Conservation (phyloP, 2,113 vertebrate species). For the Patagioenas fasciata region DNA sequence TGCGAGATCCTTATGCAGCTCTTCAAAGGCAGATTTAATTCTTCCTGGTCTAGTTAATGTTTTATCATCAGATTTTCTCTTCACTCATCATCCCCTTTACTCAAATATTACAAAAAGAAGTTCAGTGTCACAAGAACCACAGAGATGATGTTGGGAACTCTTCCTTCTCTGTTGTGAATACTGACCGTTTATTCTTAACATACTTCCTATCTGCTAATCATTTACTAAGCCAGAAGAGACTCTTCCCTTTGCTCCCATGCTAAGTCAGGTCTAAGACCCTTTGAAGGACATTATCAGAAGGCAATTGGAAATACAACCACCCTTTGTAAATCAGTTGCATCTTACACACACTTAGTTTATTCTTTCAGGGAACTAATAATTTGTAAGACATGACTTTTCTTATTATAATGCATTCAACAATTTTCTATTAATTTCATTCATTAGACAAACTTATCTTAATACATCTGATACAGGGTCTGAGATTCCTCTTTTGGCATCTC, state of each 20-base stretch:
- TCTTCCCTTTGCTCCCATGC: not conserved
- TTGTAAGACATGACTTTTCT: not conserved
- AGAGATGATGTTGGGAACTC: not conserved
- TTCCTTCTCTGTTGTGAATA: not conserved
- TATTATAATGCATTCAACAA: not conserved
- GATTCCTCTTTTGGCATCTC: not conserved
- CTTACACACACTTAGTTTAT: not conserved
- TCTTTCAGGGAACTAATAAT: not conserved
- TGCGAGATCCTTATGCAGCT: not conserved
- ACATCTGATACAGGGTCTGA: not conserved
- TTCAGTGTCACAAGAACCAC: not conserved
- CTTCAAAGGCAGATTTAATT: not conserved
- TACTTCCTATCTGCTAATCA: not conserved
- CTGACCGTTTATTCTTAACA: not conserved
- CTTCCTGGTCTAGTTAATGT: not conserved
- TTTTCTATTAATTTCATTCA: not conserved
- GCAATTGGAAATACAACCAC: not conserved
- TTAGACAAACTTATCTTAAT: not conserved
- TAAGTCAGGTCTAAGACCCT: not conserved
- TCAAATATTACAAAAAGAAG: not conserved
- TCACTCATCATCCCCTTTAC: not conserved
- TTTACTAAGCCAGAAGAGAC: not conserved
- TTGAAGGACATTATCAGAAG: not conserved
- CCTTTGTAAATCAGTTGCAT: not conserved
- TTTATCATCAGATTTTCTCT: not conserved